Conservation (phyloP, 2,888 invertebrate genomes). For the Chymomyza caudatula region DNA sequence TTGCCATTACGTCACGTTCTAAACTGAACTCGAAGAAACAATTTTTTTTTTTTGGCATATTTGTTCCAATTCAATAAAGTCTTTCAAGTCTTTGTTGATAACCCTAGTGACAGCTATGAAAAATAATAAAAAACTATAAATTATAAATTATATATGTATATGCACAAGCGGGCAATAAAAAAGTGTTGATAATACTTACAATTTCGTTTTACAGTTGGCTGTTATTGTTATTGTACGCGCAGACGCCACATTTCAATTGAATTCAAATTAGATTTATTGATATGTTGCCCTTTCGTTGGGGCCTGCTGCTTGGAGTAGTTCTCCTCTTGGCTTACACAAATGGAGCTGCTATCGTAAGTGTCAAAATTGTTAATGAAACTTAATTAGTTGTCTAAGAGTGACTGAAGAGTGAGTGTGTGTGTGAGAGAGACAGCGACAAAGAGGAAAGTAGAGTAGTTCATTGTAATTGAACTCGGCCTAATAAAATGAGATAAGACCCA, state of each 20-base stretch:
- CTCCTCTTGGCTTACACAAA: constrained; percentile 63
- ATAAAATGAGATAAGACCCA: constrained; percentile 48
- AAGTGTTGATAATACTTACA: constrained; percentile 16
- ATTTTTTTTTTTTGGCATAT: constrained; percentile 50
- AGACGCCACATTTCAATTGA: constrained; percentile 52
- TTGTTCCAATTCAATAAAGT: constrained; percentile 37
- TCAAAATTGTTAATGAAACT: constrained; percentile 43
- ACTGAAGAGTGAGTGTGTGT: not conserved
- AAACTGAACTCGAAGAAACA: constrained; percentile 35
- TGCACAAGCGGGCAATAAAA: not conserved
- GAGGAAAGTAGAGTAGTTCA: constrained; percentile 34
- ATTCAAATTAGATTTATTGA: constrained; percentile 57
- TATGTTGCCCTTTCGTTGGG: constrained; percentile 76
- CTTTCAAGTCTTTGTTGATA: constrained; percentile 40
- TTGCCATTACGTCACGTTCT: constrained; percentile 44
- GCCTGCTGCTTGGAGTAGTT: constrained; percentile 65
- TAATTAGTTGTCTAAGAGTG: constrained; percentile 4
- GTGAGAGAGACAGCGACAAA: too few species aligned
- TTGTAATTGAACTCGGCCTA: constrained; percentile 48
- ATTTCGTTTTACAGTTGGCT: constrained; percentile 69
- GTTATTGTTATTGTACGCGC: constrained; percentile 30
- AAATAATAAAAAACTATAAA: constrained; percentile 12
- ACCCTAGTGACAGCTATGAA: constrained; percentile 49
- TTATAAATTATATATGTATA: constrained; percentile 25
- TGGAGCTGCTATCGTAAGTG: constrained; percentile 75